Evolutionary conservation across 2,113 vertebrate species (phyloP).

Genomic region (Lamprotornis superbus): DNA sequence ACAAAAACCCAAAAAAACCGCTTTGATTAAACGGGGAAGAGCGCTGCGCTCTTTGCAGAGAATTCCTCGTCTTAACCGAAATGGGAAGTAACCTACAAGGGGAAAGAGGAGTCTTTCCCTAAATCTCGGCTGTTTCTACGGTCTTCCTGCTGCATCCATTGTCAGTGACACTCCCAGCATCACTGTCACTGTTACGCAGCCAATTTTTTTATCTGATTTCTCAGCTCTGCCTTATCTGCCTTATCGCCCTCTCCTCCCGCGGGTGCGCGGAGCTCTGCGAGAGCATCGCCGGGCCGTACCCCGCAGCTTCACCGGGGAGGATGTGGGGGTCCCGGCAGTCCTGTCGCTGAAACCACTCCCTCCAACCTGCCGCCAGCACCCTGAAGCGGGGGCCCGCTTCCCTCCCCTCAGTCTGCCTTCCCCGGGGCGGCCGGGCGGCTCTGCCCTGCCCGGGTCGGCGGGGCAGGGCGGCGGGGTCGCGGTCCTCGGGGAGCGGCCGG

Average conservation of each 20-base stretch:
- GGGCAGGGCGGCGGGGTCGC: neutral
- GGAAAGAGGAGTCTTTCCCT: neutral
- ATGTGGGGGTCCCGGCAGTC: neutral
- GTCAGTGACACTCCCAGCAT: neutral
- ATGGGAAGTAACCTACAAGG: neutral
- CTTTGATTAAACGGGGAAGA: neutral
- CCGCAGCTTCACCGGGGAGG: neutral
- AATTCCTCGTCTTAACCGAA: neutral
- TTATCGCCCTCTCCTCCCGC: no score
- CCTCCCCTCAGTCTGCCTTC: neutral
- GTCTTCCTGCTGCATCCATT: neutral
- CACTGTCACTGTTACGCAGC: neutral
- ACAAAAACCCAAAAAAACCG: neutral
- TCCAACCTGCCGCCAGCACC: neutral
- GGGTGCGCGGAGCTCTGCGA: neutral
- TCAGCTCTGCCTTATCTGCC: neutral
- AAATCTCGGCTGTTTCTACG: neutral
- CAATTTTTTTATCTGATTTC: neutral
- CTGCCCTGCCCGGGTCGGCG: neutral
- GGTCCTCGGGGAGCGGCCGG: neutral
- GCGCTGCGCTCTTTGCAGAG: neutral
- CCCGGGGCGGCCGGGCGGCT: neutral
- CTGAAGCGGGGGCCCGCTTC: neutral
- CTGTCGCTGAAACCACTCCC: neutral
- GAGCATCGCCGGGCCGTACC: neutral